Evolutionary conservation across 2,888 invertebrate genomes (phyloP).

Genomic region (Hirtodrosophila confusa): DNA sequence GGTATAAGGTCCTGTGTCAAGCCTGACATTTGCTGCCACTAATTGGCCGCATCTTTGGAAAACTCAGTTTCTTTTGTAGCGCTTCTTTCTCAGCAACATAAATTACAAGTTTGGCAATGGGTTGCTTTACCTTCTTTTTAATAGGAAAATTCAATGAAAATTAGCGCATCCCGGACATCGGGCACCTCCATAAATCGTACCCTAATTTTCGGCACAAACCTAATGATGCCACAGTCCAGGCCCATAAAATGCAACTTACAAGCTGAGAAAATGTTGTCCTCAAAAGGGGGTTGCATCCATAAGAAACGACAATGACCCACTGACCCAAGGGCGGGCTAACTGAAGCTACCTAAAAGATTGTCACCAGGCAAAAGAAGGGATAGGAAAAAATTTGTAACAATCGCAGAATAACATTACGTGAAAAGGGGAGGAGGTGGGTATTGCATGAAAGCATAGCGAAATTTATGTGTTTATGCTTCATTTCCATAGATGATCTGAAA

Average conservation of each 20-base stretch:
- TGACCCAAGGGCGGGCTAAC: constrained; percentile 53
- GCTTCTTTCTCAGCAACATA: constrained; percentile 67
- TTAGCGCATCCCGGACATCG: constrained; percentile 67
- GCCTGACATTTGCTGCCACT: constrained; percentile 67
- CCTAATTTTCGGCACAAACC: constrained; percentile 67
- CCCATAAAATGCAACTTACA: constrained; percentile 76
- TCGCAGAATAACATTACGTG: constrained; percentile 26
- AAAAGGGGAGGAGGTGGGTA: constrained; percentile 1
- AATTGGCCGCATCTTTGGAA: constrained; percentile 68
- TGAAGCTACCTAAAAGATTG: constrained; percentile 30
- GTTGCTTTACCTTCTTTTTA: constrained; percentile 45
- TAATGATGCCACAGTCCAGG: constrained; percentile 75
- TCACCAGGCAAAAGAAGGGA: constrained; percentile 40
- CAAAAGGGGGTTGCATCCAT: constrained; percentile 33
- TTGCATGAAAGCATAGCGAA: constrained; percentile 53
- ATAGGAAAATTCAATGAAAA: constrained; percentile 69
- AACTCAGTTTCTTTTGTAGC: constrained; percentile 30
- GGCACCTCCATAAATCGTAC: constrained; percentile 70
- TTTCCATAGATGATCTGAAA: constrained; percentile 36
- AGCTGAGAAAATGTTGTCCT: constrained; percentile 71
- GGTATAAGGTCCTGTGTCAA: not conserved
- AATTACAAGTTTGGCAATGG: constrained; percentile 69
- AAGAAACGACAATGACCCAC: constrained; percentile 50
- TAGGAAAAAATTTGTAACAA: constrained; percentile 67
- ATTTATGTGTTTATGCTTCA: constrained; percentile 64